A percentile compares a stretch with the other conserved stretches of the same genome.
Evolutionary conservation across 2,797 vertebrate species (phyloP).

Genomic region (Dendrocincla fuliginosa): DNA sequence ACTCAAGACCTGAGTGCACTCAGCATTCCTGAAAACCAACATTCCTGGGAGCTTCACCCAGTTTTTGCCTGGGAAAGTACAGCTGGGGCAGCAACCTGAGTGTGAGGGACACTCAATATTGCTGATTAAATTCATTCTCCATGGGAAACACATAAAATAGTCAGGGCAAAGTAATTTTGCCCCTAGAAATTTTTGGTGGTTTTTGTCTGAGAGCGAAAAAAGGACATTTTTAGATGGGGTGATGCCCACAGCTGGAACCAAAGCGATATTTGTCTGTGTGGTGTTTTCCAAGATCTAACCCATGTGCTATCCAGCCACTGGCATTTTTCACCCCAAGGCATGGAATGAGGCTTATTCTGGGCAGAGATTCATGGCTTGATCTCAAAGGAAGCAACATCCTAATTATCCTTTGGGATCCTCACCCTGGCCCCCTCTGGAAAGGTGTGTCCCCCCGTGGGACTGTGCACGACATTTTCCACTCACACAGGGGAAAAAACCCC

Average conservation of each 20-base stretch:
- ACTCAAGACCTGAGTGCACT: neutral
- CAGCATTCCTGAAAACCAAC: accelerated
- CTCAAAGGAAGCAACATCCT: neutral
- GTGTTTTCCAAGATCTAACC: neutral
- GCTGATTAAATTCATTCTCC: neutral
- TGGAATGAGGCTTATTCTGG: neutral
- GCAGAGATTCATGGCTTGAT: neutral
- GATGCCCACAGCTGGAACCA: neutral
- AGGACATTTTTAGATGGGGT: neutral
- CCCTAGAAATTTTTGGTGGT: neutral
- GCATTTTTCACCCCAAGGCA: accelerated
- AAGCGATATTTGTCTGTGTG: neutral
- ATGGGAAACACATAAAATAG: neutral
- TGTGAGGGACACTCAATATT: accelerated
- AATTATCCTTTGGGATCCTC: neutral
- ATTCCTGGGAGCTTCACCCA: accelerated
- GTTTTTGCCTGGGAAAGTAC: neutral
- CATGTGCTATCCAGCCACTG: too few species aligned
- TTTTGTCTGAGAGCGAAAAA: neutral
- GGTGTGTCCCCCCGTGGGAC: accelerated
- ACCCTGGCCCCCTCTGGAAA: neutral
- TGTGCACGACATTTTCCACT: neutral
- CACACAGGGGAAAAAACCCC: accelerated
- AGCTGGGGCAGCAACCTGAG: neutral
- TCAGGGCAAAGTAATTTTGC: neutral